A percentile compares a stretch with the other conserved stretches of the same genome.
These are phyloP conservation scores for Cranoglanis bouderius DNA, from an alignment of 2,113 vertebrate species.

Conservation along the genomic window DNA sequence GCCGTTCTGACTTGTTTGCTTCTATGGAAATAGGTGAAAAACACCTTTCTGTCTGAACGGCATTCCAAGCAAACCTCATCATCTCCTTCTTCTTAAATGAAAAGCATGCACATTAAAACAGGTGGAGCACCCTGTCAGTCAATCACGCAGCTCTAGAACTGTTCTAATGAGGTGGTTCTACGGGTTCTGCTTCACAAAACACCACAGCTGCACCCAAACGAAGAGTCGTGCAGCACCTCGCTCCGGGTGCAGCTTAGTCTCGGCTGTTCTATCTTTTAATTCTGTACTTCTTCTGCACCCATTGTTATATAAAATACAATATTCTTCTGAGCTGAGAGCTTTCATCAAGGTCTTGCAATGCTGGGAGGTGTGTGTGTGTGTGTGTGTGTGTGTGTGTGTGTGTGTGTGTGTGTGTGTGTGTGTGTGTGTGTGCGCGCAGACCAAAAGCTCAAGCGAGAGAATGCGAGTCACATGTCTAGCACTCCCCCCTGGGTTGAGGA, in stretches of 20 bases:
- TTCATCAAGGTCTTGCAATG: neutral
- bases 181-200: neutral
- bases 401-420: neutral
- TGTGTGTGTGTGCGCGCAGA: neutral
- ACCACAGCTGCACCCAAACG: neutral
- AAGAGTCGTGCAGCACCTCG: neutral
- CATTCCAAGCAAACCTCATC: conserved; percentile 19
- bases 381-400: no score
- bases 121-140: neutral
- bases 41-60: conserved; percentile 7
- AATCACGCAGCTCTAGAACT: neutral
- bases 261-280: neutral
- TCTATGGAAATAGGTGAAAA: conserved; percentile 32
- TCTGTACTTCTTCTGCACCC: neutral
- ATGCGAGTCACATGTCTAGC: conserved; percentile 58
- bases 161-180: neutral
- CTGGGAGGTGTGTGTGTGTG: neutral
- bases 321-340: neutral
- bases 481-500: conserved; percentile 61
- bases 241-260: neutral
- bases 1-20: conserved; percentile 25
- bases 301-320: neutral
- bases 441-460: neutral
- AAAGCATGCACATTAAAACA: neutral
- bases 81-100: conserved; percentile 29